Evolutionary conservation across 2,113 vertebrate species (phyloP).

Genomic region (Phocoena phocoena): DNA sequence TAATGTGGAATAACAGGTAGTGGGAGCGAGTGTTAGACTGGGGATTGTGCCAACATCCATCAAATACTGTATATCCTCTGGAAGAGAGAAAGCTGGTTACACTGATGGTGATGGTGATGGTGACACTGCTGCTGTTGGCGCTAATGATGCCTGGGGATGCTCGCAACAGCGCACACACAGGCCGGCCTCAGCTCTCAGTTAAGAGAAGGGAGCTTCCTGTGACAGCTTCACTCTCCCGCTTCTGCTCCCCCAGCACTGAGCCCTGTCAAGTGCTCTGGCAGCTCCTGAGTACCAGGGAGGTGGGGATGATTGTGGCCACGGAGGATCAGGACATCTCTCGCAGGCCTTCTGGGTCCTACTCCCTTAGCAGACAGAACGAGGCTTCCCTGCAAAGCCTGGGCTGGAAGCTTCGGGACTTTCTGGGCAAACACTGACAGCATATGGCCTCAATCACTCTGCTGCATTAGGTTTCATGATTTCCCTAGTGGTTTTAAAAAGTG

Average conservation of each 20-base stretch:
- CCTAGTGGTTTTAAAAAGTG: neutral
- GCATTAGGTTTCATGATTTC: neutral
- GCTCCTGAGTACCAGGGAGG: neutral
- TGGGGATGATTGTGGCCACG: neutral
- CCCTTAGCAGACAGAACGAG: neutral
- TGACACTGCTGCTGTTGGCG: rapidly evolving
- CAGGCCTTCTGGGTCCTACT: neutral
- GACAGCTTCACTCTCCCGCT: neutral
- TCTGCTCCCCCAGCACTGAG: neutral
- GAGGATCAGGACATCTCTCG: neutral
- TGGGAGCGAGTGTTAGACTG: neutral
- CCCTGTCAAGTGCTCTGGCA: neutral
- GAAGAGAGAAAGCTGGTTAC: neutral
- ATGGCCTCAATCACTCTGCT: neutral
- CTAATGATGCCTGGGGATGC: neutral
- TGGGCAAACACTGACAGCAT: neutral
- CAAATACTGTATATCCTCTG: neutral
- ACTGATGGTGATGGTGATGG: neutral
- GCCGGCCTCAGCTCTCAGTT: neutral
- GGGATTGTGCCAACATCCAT: neutral
- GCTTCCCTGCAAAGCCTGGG: neutral
- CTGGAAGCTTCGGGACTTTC: neutral
- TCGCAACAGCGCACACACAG: neutral
- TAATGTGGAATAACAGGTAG: neutral
- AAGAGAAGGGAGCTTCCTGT: neutral